Evolutionary conservation across 2,797 vertebrate species (phyloP).

Genomic region (Brachyalestes nurse): DNA sequence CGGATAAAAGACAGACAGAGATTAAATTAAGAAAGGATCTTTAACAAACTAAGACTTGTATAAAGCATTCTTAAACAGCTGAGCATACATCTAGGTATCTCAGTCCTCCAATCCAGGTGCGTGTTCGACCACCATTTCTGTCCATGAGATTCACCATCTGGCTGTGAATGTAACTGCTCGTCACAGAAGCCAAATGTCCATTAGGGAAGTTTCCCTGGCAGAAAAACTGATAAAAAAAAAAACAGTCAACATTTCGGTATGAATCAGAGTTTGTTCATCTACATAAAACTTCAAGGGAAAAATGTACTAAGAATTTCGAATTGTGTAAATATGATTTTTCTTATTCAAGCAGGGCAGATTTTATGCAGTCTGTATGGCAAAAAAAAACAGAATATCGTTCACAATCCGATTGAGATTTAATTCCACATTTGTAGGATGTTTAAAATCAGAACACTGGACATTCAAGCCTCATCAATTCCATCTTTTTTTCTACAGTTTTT

Average conservation of each 20-base stretch:
- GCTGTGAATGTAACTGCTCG: slow-evolving; percentile 50
- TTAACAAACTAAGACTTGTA: too few relatives aligned
- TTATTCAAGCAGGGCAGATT: too few relatives aligned
- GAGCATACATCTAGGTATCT: slow-evolving; percentile 57
- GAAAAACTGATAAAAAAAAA: slow-evolving; percentile 59
- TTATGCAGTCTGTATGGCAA: not conserved
- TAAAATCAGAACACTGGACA: too few relatives aligned
- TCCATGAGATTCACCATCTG: slow-evolving; percentile 62
- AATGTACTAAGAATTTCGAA: too few relatives aligned
- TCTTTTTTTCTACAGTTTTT: too few relatives aligned
- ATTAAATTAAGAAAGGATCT: too few relatives aligned
- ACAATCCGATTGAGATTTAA: too few relatives aligned
- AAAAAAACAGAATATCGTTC: too few relatives aligned
- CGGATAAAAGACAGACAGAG: not conserved
- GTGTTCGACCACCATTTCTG: slow-evolving; percentile 28
- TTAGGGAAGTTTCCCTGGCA: slow-evolving; percentile 56
- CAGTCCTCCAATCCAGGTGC: slow-evolving; percentile 69
- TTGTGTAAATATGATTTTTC: too few relatives aligned
- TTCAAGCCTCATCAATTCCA: too few relatives aligned
- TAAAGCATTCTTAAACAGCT: not conserved
- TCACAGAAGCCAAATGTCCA: slow-evolving; percentile 72
- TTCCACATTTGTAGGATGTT: too few relatives aligned
- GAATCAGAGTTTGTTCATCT: not conserved
- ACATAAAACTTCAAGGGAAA: too few relatives aligned
- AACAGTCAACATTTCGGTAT: not conserved